Conservation (phyloP, 2,797 vertebrate genomes). For the Yasuhikotakia modesta region DNA sequence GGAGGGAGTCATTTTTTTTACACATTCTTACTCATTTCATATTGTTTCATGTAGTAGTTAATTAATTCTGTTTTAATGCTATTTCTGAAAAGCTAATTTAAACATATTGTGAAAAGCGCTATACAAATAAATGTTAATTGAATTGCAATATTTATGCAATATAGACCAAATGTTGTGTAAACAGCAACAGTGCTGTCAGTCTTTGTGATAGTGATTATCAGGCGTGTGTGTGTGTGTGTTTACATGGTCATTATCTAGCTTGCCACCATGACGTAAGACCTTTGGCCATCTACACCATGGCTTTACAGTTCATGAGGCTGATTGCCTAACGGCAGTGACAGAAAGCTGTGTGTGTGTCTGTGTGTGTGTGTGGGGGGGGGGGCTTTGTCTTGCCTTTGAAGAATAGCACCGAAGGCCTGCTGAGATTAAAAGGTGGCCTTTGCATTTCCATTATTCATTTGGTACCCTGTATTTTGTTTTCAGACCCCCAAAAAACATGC, state of each 20-base stretch:
- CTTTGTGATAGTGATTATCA: slow-evolving; percentile 32
- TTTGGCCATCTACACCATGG: slow-evolving; percentile 41
- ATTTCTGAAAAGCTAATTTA: no score
- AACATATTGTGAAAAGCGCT: no score
- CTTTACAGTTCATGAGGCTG: slow-evolving; percentile 44
- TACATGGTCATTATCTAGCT: slow-evolving; percentile 54
- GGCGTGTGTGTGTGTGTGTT: slow-evolving; percentile 3
- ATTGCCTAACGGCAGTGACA: slow-evolving; percentile 39
- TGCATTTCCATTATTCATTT: slow-evolving; percentile 71
- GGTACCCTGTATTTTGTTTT: slow-evolving; percentile 60
- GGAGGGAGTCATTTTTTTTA: not conserved
- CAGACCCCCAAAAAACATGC: slow-evolving; percentile 46
- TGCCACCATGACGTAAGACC: slow-evolving; percentile 45
- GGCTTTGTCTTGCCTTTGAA: slow-evolving; percentile 58
- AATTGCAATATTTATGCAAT: not conserved
- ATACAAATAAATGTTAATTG: no score
- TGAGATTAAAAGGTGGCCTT: slow-evolving; percentile 69
- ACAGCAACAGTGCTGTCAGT: not conserved
- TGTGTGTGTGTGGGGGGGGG: slow-evolving; percentile 17
- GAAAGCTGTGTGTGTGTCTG: slow-evolving; percentile 3
- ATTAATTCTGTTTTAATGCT: no score
- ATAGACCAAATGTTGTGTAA: not conserved
- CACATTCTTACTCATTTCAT: not conserved
- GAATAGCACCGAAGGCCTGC: slow-evolving; percentile 64
- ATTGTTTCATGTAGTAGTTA: not conserved